Evolutionary conservation across 2,797 vertebrate species (phyloP).

Genomic region (Avahi laniger): DNA sequence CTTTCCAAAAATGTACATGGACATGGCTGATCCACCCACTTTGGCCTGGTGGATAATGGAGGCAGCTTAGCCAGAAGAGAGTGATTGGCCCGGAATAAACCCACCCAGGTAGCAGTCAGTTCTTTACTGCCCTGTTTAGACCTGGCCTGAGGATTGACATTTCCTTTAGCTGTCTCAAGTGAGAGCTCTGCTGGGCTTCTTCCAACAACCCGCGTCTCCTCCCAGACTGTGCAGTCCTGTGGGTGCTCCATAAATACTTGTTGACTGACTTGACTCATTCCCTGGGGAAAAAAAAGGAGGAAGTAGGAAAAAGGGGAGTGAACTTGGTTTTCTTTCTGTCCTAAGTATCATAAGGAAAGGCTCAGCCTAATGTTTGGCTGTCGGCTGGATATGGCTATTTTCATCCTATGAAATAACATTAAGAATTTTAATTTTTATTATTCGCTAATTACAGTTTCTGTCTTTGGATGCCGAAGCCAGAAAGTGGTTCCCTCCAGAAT

Average conservation of each 20-base stretch:
- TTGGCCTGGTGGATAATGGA: conserved; percentile 28
- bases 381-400: not conserved
- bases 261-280: conserved; percentile 76
- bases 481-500: not conserved
- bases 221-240: conserved; percentile 47
- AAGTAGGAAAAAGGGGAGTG: conserved; percentile 56
- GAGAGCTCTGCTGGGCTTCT: conserved; percentile 50
- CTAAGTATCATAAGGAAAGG: not conserved
- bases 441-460: not conserved
- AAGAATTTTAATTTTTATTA: conserved; percentile 28
- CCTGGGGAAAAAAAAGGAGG: conserved; percentile 18
- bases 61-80: not conserved
- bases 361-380: not conserved
- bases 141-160: conserved; percentile 62
- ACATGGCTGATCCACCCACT: conserved; percentile 43
- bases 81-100: conserved; percentile 50
- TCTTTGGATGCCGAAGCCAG: not conserved
- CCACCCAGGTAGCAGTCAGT: conserved; percentile 52
- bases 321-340: conserved; percentile 31
- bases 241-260: conserved; percentile 76
- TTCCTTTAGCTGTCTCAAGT: conserved; percentile 64
- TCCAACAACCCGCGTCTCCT: conserved; percentile 61
- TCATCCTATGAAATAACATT: not conserved
- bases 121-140: conserved; percentile 61
- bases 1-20: conserved; percentile 63